These are phyloP conservation scores for Blastobasis lacticolella DNA, from an alignment of 2,888 invertebrate genomes.

Conservation along the genomic window DNA sequence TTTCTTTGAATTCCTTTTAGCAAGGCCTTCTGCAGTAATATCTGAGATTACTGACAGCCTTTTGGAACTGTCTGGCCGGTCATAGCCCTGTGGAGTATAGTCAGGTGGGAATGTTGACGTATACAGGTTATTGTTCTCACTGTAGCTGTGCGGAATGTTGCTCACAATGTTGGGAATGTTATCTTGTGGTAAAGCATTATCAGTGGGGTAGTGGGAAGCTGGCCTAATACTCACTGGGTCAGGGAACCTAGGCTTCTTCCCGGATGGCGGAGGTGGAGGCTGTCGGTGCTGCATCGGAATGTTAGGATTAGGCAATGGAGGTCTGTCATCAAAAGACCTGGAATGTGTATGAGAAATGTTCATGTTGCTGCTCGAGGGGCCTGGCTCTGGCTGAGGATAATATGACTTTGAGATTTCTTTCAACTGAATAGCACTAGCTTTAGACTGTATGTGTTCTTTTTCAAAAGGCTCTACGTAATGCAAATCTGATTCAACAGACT, in stretches of 20 bases:
- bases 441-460: constrained; percentile 64
- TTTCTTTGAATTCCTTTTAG: constrained; percentile 60
- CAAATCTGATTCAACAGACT: constrained; percentile 65
- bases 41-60: constrained; percentile 64
- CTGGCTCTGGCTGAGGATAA: constrained; percentile 43
- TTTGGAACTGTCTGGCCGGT: constrained; percentile 43
- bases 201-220: constrained; percentile 61
- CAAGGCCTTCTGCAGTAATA: constrained; percentile 59
- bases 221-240: constrained; percentile 65
- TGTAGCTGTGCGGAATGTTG: constrained; percentile 52
- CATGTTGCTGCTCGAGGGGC: constrained; percentile 30
- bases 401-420: constrained; percentile 59
- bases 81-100: constrained; percentile 22
- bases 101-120: constrained; percentile 51
- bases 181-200: constrained; percentile 27
- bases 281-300: constrained; percentile 46
- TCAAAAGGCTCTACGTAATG: constrained; percentile 69
- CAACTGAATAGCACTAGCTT: constrained; percentile 59
- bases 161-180: constrained; percentile 40
- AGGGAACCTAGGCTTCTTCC: constrained; percentile 64
- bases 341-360: constrained; percentile 39
- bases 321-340: constrained; percentile 44
- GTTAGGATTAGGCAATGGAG: constrained; percentile 20
- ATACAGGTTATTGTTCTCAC: constrained; percentile 62
- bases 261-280: constrained; percentile 51